phyloP scores from a whole-genome alignment of 2,888 invertebrate species.

The Eudemis profundana region DNA sequence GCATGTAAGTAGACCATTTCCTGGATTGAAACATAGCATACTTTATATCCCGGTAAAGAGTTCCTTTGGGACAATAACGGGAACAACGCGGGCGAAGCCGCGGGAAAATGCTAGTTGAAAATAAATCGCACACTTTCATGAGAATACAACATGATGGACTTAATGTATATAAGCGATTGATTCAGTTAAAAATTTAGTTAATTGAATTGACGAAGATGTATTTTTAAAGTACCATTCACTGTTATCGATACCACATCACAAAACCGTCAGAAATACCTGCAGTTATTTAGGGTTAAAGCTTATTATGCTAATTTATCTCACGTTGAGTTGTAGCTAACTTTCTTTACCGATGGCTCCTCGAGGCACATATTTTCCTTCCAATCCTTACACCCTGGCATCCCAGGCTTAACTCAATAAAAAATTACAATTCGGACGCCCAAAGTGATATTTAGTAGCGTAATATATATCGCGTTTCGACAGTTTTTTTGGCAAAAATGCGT shows the following conservation, averaged over 20 bases:
- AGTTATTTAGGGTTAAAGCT: conserved; percentile 13
- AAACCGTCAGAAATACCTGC: background rate
- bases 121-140: no score
- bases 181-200: no score
- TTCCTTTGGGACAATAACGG: no score
- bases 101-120: no score
- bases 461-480: conserved; percentile 26
- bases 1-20: no score
- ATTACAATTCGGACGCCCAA: conserved; percentile 16
- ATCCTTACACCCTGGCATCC: background rate
- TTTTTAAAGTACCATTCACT: no score
- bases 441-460: conserved; percentile 41
- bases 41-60: no score
- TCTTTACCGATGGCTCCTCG: conserved; percentile 3
- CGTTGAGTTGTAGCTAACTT: background rate
- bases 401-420: conserved; percentile 25
- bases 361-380: background rate
- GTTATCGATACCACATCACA: background rate
- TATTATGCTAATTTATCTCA: conserved; percentile 21
- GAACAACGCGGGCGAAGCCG: no score
- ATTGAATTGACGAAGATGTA: no score
- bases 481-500: conserved; percentile 30
- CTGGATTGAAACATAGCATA: no score
- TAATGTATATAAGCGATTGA: no score
- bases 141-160: no score